Evolutionary conservation across 2,113 vertebrate species (phyloP), one percentile per base, ranked within the genome.

Genomic region (Mastomys natalensis): DNA sequence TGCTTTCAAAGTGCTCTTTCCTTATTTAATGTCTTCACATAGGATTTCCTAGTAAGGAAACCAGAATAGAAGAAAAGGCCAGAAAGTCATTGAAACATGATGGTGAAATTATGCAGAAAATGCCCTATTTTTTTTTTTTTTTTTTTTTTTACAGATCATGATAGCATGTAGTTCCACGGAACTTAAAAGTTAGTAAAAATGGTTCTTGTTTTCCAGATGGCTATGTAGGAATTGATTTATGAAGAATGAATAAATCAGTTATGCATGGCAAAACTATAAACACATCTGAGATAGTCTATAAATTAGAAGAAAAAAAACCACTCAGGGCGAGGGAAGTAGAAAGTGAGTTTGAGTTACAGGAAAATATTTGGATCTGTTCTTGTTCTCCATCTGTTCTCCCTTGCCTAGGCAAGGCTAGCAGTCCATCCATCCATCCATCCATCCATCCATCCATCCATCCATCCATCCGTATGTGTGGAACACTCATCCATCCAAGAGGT

Each of bases 121-220:
- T 90, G 37, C 53, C 77, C 37, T 45, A 40, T 8, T 93, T 97
- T 95, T 93, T 22, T 95, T 45, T 37, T 22, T 93, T 97, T 95
- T n/a, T n/a, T n/a, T n/a, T n/a, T n/a, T n/a, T 93, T 22, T 95
- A 89, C 85, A 48, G 64, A 22, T 72, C 73, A 95, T 29, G 66
- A 82, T 87, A 92, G 70, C 78, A 85, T 7, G 0, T 76, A 88
- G 82, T 91, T 96, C 90, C 82, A 88, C 74, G 43, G 88, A 95
- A 34, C 66, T 87, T 94, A 87, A 95, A 95, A 92, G 82, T 89
- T 62, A 95, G 40, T 94, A 92, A 94, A 95, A 94, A 37, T 87
- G 94, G 73, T 94, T 94, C 89, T 97, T 95, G 60, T 96, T 96
- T 97, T 95, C 93, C 94, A 96, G 87, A 92, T 96, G 91, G 91